Evolutionary conservation across 2,797 vertebrate genomes (phyloP).

Genomic region (Aeoliscus strigatus): DNA sequence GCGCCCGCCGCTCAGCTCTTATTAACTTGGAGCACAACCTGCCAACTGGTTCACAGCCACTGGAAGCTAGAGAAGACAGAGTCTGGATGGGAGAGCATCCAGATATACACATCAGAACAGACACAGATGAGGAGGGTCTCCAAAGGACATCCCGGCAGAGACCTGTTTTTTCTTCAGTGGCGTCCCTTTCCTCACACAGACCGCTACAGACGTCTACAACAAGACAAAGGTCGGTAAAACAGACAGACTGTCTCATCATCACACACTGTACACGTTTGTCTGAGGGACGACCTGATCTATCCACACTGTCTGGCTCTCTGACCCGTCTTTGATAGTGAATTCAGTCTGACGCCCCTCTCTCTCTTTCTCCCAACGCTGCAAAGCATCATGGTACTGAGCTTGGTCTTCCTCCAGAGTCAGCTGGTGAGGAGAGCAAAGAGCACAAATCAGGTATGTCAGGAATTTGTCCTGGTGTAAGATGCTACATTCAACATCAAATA

Average conservation of each 20-base stretch:
- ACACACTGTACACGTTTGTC: not conserved
- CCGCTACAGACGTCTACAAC: no score
- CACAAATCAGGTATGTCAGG: not conserved
- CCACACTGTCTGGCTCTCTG: slow-evolving; percentile 7
- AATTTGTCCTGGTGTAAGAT: no score
- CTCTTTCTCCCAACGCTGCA: slow-evolving; percentile 76
- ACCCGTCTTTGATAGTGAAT: slow-evolving; percentile 81
- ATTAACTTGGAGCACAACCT: not conserved
- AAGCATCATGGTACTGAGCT: slow-evolving; percentile 63
- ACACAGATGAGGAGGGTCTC: no score
- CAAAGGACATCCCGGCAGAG: no score
- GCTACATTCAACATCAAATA: no score
- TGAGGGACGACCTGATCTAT: slow-evolving; percentile 31
- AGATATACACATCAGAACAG: no score
- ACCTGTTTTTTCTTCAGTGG: slow-evolving; percentile 75
- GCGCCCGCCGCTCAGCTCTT: slow-evolving; percentile 46
- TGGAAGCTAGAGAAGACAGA: slow-evolving; percentile 80
- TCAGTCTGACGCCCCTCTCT: slow-evolving; percentile 72
- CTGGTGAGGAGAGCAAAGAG: slow-evolving; percentile 54
- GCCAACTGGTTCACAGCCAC: not conserved
- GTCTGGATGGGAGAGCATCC: slow-evolving; percentile 68
- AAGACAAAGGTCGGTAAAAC: slow-evolving; percentile 4
- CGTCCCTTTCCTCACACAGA: no score
- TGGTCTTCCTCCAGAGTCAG: slow-evolving; percentile 69
- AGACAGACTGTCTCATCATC: no score